Conservation (phyloP, 2,797 vertebrate genomes). For the Morus bassanus region DNA sequence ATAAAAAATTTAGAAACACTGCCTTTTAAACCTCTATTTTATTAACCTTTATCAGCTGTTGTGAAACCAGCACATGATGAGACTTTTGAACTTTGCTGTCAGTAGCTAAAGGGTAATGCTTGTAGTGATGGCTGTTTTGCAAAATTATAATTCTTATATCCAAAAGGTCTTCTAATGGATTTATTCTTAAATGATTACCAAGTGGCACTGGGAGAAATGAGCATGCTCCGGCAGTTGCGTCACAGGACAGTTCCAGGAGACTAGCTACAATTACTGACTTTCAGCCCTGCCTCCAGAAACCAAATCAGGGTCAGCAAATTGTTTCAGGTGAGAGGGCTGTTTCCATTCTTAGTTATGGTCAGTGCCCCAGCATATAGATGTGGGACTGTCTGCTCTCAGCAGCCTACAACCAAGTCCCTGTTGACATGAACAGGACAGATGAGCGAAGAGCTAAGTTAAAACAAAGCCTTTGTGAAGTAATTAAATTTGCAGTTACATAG, state of each 20-base stretch:
- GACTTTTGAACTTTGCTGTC: constrained; percentile 67
- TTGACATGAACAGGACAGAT: accelerated
- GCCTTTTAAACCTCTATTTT: constrained; percentile 60
- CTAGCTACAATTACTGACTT: too few species aligned
- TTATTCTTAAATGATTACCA: neutral
- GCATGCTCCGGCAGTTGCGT: neutral
- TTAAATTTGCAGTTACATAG: neutral
- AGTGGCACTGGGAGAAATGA: neutral
- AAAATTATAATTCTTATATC: constrained; percentile 47
- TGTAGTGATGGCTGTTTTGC: constrained; percentile 56
- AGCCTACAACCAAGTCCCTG: neutral
- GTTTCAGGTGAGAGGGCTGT: neutral
- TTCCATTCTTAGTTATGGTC: neutral
- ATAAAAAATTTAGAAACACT: constrained; percentile 39
- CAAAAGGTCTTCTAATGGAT: constrained; percentile 55
- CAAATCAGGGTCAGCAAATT: neutral
- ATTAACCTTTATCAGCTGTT: constrained; percentile 74
- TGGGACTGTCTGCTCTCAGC: neutral
- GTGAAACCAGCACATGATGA: constrained; percentile 45
- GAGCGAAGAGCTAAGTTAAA: neutral
- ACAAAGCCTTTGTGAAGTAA: neutral
- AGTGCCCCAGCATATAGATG: neutral
- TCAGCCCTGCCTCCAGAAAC: neutral
- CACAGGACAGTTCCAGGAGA: neutral
- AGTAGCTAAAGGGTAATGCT: constrained; percentile 70